Percentiles rank a stretch among this genome's conserved stretches.
phyloP scores from a whole-genome alignment of 92 coral and sea anemone species.

The Porites evermanni region DNA sequence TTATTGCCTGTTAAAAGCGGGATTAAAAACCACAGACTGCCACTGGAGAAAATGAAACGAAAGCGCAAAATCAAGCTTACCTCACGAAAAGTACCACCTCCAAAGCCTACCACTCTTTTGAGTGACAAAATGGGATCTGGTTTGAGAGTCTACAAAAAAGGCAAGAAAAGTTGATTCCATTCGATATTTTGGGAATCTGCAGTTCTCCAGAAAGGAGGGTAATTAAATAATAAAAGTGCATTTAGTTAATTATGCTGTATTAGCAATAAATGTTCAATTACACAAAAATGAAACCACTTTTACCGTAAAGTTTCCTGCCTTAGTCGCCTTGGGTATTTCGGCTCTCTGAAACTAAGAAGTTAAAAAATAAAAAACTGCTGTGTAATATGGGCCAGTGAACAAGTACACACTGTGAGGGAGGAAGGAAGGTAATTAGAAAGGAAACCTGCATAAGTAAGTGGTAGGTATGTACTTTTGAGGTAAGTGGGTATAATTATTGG shows the following conservation, averaged over 20 bases:
- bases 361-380: neutral
- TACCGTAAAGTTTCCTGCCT: conserved; percentile 41
- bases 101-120: conserved; percentile 96
- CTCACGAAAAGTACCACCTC: conserved; percentile 94
- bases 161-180: neutral
- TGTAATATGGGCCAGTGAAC: neutral
- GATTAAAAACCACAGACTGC: neutral
- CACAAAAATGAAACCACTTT: neutral
- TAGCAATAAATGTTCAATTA: no score
- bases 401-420: neutral
- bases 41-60: neutral
- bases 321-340: conserved; percentile 40
- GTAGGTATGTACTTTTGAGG: no score
- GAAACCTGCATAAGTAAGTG: no score
- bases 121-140: conserved; percentile 96
- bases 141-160: conserved; percentile 77
- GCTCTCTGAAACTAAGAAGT: conserved; percentile 18
- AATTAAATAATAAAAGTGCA: no score
- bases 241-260: no score
- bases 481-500: no score
- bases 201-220: no score
- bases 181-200: no score
- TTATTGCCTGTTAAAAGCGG: neutral
- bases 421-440: no score
- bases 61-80: conserved; percentile 28